phyloP scores from a whole-genome alignment of 2,888 invertebrate species.

The Hydroisotoma schaefferi region DNA sequence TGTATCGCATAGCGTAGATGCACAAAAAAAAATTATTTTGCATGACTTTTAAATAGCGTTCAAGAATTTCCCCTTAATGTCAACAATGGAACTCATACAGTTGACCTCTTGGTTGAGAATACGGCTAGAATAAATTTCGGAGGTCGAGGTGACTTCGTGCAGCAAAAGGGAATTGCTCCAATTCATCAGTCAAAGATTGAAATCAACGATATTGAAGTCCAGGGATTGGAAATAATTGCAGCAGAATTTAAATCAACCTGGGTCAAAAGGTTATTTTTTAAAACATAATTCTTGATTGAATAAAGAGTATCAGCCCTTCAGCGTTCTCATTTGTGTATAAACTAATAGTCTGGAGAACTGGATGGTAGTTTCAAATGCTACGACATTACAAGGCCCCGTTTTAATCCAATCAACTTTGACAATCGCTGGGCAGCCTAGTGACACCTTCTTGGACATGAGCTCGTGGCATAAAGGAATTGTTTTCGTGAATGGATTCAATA shows the following conservation, averaged over 20 bases:
- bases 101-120: slow-evolving; percentile 56
- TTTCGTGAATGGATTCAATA: slow-evolving; percentile 77
- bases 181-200: slow-evolving; percentile 51
- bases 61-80: slow-evolving; percentile 19
- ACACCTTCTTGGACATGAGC: slow-evolving; percentile 72
- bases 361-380: neutral
- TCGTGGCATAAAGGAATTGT: slow-evolving; percentile 85
- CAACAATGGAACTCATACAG: slow-evolving; percentile 18
- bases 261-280: slow-evolving; percentile 50
- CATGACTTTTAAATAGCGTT: slow-evolving; percentile 6
- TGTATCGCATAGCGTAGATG: neutral
- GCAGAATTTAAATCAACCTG: slow-evolving; percentile 57
- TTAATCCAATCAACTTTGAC: slow-evolving; percentile 11
- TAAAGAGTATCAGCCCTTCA: too few species aligned
- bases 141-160: slow-evolving; percentile 52
- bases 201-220: slow-evolving; percentile 52
- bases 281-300: neutral
- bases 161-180: slow-evolving; percentile 54
- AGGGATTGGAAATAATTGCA: slow-evolving; percentile 55
- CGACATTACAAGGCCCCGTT: neutral
- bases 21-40: neutral
- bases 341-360: slow-evolving; percentile 1
- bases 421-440: slow-evolving; percentile 55
- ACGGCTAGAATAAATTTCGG: slow-evolving; percentile 54
- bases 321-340: too few species aligned